Base-by-base conservation (phyloP, 2,113 vertebrate genomes). In the Grantiella picta region DNA sequence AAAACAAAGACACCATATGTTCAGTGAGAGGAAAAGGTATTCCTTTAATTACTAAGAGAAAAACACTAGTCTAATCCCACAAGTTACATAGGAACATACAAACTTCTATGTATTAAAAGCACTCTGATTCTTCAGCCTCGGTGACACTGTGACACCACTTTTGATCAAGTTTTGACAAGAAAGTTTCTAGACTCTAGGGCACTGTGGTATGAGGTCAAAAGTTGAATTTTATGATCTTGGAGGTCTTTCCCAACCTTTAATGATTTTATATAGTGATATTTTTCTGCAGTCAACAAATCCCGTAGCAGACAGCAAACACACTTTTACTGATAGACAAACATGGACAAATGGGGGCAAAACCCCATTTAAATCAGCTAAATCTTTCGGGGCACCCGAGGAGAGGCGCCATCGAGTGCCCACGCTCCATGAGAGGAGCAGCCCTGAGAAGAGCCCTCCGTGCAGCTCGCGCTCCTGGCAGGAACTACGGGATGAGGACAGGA, bases 331-430 rank as follows among this genome's bases (percentile, higher is more conserved):
- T n/a, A 82, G 42, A 66, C 7, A 68, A 50, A 23, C 24, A 28
- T 1, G 3, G 35, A 80, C 25, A 84, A 50, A 72, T 2, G 8
- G 38, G 31, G 18, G 54, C 18, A 42, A 68, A 25, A 28, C 1
- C 38, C 38, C 38, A 38, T 11, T 38, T 38, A 38, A 38, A 76
- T 20, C 29, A 54, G 18, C 5, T 42, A 5, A 27, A 11, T 29
- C 10, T 33, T 45, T 28, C 42, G 2, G 2, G 9, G 11, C 4
- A 28, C 53, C 24, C 0, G 3, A 10, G 22, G 18, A 38, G 36
- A 42, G 21, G n/a, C 3, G 11, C 5, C 21, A 33, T n/a, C 7
- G 11, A 49, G 22, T n/a, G n/a, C n/a, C 38, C 21, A 31, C 21
- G 42, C 15, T 49, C 40, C n/a, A 1, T 9, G 60, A 54, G 60